Evolutionary conservation across 2,797 vertebrate species (phyloP), one percentile per base, ranked within the genome.

Genomic region (Periparus ater): DNA sequence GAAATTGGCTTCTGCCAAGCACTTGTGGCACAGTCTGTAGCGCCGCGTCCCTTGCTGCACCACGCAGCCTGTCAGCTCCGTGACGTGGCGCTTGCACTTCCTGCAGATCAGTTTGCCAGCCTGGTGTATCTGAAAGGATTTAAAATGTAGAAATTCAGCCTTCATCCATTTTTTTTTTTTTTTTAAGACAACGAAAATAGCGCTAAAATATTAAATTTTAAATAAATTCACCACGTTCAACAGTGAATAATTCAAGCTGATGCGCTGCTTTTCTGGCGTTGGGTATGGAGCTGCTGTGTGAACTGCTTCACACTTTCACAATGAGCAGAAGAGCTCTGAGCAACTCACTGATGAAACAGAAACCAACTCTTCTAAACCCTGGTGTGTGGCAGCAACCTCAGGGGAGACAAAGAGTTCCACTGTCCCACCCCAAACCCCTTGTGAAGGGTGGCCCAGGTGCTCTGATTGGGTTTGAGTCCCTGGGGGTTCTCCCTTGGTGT

Each of bases 61-160:
- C 89, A 99, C 99, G 3, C 98, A 98, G 9, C 99, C 99, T 0
- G 98, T 99, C n/a, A 99, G 97, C 89, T 99, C 99, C 0, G 99
- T 99, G 66, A 99, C 98, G 0, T 98, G 98, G 4, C 98, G 98
- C 94, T 99, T 99, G 96, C 99, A 99, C 84, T 99, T 99, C 96
- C 99, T 98, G 98, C 99, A 99, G 95, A 99, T 99, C 79, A 99
- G 97, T 85, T 99, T 99, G 96, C 99, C 98, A 26, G 99, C 99
- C 78, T 99, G 99, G 94, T 99, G 99, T 62, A 99, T 99, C 99
- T 99, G 97, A 47, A 83, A 61, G 88, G 93, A 54, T 88, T 83
- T 13, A 30, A 82, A 79, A 89, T 29, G 4, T 10, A 26, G 25
- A 70, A 61, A 75, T 60, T 90, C 58, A 58, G 47, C 55, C 19